Base-by-base conservation (phyloP, 2,888 invertebrate species). In the Drosophila paramelanica region DNA sequence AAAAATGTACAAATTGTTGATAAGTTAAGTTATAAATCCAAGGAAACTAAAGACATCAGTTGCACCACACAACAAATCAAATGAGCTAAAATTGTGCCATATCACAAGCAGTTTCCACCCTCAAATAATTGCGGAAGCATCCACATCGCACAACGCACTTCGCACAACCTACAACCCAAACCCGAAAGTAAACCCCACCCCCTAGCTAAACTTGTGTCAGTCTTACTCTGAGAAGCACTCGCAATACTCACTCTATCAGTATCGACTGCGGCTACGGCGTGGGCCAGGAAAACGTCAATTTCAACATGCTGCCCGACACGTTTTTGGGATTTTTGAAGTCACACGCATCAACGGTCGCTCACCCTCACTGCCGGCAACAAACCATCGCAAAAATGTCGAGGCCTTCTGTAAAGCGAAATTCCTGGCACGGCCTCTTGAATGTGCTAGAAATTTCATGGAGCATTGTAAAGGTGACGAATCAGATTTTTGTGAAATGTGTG, bases 261-360 rank as follows among this genome's bases (percentile, higher is more conserved):
- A 45, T 53, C 50, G 31, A 10, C 39, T 49, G 50, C 23, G 27
- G 14, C 31, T 51, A 17, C 42, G 50, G 47, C 50, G 38, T 38
- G 36, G 53, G 39, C 60, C 52, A 67, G 51, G 61, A 70, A 70
- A 67, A 70, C 78, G 78, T 77, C 67, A 80, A 77, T 64, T 80
- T 81, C 80, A 88, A 84, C 90, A 82, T 90, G 88, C 82, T 77
- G 90, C 78, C 85, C 74, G 88, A 86, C 90, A 90, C 90, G 90
- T 91, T 91, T 90, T 89, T 79, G 74, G 88, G 90, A 90, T 90
- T 90, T 89, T 85, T 82, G 80, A 86, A 85, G 87, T 86, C 84
- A 86, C 81, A 86, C 86, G 84, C 86, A 79, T 70, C 86, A 86
- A 73, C 53, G 69, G 57, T 36, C 58, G 46, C 55, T n/a, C 57